Conservation (phyloP, 1,140 invertebrate genomes). For the Brachionus manjavacas region DNA sequence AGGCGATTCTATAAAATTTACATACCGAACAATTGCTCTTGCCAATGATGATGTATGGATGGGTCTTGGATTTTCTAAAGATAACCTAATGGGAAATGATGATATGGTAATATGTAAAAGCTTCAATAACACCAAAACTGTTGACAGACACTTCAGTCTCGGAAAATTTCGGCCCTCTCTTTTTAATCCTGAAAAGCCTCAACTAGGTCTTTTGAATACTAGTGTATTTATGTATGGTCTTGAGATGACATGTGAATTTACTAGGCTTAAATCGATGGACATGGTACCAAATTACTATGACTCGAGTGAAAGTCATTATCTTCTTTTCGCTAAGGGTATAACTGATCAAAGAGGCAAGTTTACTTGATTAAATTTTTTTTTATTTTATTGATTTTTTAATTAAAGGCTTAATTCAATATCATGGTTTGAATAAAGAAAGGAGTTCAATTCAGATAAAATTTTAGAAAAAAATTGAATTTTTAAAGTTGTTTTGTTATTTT, state of each 20-base stretch:
- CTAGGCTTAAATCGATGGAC: neutral
- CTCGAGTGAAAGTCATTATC: neutral
- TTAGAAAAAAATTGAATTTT: neutral
- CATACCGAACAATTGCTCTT: neutral
- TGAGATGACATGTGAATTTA: conserved; percentile 12
- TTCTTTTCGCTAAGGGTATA: conserved; percentile 7
- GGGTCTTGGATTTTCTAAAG: conserved; percentile 16
- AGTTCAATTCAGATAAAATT: neutral
- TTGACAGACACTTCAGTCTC: neutral
- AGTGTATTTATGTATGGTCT: neutral
- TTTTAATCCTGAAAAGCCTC: neutral
- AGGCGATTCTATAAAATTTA: neutral
- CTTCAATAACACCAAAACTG: neutral
- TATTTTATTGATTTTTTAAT: neutral
- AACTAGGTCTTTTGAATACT: neutral
- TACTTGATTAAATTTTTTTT: neutral
- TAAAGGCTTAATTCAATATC: neutral
- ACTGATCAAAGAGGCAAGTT: neutral
- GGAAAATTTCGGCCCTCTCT: neutral
- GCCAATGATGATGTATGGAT: neutral
- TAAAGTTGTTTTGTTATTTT: too few species aligned
- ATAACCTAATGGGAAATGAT: neutral
- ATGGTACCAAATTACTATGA: neutral
- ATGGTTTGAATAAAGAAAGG: neutral
- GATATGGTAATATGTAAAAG: conserved; percentile 13